These are phyloP conservation scores for Callinectes sapidus DNA, from an alignment of 2,888 invertebrate species.

Conservation along the genomic window DNA sequence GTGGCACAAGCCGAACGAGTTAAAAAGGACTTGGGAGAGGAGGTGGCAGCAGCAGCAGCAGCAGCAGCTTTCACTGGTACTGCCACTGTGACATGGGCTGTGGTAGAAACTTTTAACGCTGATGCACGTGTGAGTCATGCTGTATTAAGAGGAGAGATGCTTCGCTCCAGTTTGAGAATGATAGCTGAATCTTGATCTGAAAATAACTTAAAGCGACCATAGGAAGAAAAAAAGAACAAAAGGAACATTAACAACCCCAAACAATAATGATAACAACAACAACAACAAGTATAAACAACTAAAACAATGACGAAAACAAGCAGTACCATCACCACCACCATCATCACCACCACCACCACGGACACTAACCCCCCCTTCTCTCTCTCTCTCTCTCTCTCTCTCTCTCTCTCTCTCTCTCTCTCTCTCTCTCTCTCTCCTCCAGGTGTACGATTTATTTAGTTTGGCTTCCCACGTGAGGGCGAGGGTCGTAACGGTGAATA, in stretches of 20 bases:
- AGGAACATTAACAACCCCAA: no score
- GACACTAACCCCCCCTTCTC: no score
- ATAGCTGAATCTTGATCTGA: no score
- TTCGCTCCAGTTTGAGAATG: no score
- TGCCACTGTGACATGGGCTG: background rate
- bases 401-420: no score
- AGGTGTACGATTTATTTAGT: background rate
- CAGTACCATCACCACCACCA: background rate
- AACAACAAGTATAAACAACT: no score
- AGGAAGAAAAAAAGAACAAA: no score
- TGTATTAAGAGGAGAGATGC: background rate
- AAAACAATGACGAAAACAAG: no score
- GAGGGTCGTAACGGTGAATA: constrained; percentile 4
- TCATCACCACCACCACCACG: no score
- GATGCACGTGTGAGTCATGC: background rate
- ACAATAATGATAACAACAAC: no score
- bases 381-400: no score
- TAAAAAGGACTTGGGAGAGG: background rate
- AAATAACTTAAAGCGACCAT: no score
- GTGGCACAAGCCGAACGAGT: background rate
- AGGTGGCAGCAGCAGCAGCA: background rate
- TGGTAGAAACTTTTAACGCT: background rate
- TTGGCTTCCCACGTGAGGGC: background rate
- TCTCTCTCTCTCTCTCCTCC: background rate
- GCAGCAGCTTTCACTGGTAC: background rate